Evolutionary conservation across 1,140 invertebrate genomes (phyloP).

Genomic region (Drosophila punjabiensis): DNA sequence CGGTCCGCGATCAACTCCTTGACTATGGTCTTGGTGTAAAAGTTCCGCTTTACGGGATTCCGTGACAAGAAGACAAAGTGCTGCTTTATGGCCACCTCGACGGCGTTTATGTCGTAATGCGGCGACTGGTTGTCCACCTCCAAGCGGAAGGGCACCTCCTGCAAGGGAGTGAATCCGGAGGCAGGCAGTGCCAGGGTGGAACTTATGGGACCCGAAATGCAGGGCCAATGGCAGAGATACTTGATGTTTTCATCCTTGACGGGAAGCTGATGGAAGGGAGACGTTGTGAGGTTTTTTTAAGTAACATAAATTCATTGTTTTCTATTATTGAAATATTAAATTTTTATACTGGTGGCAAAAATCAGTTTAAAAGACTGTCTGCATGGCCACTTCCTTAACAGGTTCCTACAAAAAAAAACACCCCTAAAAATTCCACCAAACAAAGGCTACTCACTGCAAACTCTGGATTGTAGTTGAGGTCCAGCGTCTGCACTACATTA

Average conservation of each 20-base stretch:
- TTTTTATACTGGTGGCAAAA: neutral
- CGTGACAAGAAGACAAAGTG: conserved; percentile 80
- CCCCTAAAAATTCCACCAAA: neutral
- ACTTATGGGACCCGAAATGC: conserved; percentile 76
- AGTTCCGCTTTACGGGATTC: conserved; percentile 78
- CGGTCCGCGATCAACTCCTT: conserved; percentile 69
- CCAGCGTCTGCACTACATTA: conserved; percentile 89
- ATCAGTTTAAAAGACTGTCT: neutral
- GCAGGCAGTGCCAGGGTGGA: conserved; percentile 67
- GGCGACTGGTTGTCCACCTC: conserved; percentile 83
- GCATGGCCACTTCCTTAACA: too few species aligned
- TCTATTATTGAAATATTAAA: neutral
- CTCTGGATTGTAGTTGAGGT: conserved; percentile 88
- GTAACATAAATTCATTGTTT: neutral
- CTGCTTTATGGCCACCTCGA: conserved; percentile 78
- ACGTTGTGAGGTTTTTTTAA: neutral
- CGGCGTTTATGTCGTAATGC: conserved; percentile 73
- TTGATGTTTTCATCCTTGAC: conserved; percentile 79
- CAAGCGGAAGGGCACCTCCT: conserved; percentile 72
- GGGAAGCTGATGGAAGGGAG: conserved; percentile 45
- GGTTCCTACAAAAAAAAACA: neutral
- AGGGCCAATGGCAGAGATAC: conserved; percentile 83
- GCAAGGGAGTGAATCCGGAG: conserved; percentile 73
- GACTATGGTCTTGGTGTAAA: conserved; percentile 71
- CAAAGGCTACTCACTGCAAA: conserved; percentile 63